These are phyloP conservation scores for Hypolimnas misippus DNA, from an alignment of 2,888 invertebrate species.

Conservation along the genomic window DNA sequence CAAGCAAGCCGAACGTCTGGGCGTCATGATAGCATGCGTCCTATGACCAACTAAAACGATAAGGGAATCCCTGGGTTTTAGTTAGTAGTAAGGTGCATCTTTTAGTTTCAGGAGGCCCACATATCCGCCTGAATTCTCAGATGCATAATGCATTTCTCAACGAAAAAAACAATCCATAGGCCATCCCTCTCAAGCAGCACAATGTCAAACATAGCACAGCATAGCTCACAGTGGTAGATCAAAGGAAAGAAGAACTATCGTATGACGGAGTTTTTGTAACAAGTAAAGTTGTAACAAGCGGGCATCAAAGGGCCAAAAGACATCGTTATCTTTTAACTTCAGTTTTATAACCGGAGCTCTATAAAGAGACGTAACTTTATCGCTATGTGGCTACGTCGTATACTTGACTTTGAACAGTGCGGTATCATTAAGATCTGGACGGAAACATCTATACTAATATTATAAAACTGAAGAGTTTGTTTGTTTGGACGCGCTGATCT, in stretches of 20 bases:
- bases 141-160: too few relatives aligned
- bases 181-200: too few relatives aligned
- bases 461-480: too few relatives aligned
- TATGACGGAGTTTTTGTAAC: conserved; percentile 44
- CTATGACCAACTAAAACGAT: too few relatives aligned
- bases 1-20: too few relatives aligned
- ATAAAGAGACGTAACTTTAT: conserved; percentile 34
- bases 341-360: conserved; percentile 41
- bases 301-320: conserved; percentile 41
- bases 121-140: too few relatives aligned
- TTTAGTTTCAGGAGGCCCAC: too few relatives aligned
- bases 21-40: too few relatives aligned
- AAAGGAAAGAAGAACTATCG: conserved; percentile 38
- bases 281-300: conserved; percentile 48
- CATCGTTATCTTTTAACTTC: conserved; percentile 44
- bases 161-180: too few relatives aligned
- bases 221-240: conserved; percentile 8
- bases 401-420: conserved; percentile 15
- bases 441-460: not conserved
- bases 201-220: not conserved
- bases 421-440: not conserved
- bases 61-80: too few relatives aligned
- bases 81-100: too few relatives aligned
- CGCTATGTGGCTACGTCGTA: conserved; percentile 27
- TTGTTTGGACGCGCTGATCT: too few relatives aligned